Conservation (phyloP, 2,888 invertebrate genomes). For the Nephrotoma flavescens region DNA sequence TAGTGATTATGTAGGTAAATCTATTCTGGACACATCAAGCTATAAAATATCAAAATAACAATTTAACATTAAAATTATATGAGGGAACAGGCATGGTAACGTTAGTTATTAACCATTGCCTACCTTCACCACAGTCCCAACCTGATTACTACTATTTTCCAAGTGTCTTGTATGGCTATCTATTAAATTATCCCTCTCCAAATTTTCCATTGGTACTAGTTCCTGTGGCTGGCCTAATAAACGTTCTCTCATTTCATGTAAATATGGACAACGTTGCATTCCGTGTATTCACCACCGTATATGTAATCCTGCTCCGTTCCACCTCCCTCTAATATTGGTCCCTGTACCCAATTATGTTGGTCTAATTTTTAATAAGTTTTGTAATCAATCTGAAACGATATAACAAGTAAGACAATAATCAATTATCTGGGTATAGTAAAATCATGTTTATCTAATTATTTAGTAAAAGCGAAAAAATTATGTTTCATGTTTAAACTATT, state of each 20-base stretch:
- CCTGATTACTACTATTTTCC: slow-evolving; percentile 48
- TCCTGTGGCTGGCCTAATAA: slow-evolving; percentile 59
- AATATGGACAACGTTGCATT: slow-evolving; percentile 64
- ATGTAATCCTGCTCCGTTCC: neutral
- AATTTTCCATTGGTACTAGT: slow-evolving; percentile 46
- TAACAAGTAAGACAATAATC: neutral
- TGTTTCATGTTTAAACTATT: neutral
- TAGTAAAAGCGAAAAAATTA: neutral
- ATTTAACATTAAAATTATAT: neutral
- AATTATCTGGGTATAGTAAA: neutral
- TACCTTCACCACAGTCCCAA: slow-evolving; percentile 83
- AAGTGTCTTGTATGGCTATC: slow-evolving; percentile 26
- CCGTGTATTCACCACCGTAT: slow-evolving; percentile 14
- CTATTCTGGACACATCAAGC: neutral
- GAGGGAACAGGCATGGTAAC: neutral
- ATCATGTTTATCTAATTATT: no score
- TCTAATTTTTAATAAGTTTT: neutral
- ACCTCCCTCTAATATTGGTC: neutral
- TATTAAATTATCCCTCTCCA: slow-evolving; percentile 37
- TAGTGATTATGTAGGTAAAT: neutral
- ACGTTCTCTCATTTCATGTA: slow-evolving; percentile 89
- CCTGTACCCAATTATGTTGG: neutral
- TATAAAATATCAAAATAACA: neutral
- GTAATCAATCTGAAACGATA: neutral
- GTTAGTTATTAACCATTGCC: slow-evolving; percentile 28